phyloP scores from a whole-genome alignment of 1,140 invertebrate species.

The Meloidogyne exigua region DNA sequence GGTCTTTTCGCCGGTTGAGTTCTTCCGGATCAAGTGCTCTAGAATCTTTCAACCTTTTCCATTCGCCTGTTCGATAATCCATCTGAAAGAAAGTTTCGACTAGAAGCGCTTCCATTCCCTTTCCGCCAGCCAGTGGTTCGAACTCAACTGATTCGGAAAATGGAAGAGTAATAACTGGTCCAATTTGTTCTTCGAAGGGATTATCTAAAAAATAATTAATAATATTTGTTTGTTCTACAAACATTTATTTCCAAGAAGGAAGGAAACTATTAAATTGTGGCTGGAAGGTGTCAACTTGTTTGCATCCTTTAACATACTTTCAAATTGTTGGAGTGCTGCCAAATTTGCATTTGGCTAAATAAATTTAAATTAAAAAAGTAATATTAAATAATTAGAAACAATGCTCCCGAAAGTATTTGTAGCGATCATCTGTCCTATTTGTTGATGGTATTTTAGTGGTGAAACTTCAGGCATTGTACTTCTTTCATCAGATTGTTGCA shows the following conservation, averaged over 20 bases:
- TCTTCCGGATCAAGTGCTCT: neutral
- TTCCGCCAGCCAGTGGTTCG: slow-evolving; percentile 6
- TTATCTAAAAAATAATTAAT: slow-evolving; percentile 32
- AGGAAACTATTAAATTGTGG: slow-evolving; percentile 31
- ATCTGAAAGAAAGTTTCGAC: slow-evolving; percentile 38
- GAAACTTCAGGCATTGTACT: neutral
- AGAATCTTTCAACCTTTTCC: slow-evolving; percentile 20
- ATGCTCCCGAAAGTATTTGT: neutral
- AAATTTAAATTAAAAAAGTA: slow-evolving; percentile 9
- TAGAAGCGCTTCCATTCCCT: slow-evolving; percentile 1
- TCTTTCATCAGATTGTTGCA: neutral
- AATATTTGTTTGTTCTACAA: slow-evolving; percentile 3
- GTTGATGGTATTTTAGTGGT: neutral
- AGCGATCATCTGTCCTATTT: neutral
- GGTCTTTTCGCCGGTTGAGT: neutral
- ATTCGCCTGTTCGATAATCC: slow-evolving; percentile 36
- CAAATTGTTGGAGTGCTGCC: slow-evolving; percentile 27
- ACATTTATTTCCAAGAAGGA: slow-evolving; percentile 35
- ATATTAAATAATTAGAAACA: slow-evolving; percentile 7
- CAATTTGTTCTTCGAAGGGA: slow-evolving; percentile 21
- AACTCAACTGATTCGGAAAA: slow-evolving; percentile 30
- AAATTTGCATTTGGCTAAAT: neutral
- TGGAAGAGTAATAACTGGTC: slow-evolving; percentile 26
- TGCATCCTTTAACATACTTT: slow-evolving; percentile 29
- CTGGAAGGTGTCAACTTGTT: slow-evolving; percentile 29